Base-by-base conservation (phyloP, 2,797 vertebrate genomes). In the Orestias chungarensis region DNA sequence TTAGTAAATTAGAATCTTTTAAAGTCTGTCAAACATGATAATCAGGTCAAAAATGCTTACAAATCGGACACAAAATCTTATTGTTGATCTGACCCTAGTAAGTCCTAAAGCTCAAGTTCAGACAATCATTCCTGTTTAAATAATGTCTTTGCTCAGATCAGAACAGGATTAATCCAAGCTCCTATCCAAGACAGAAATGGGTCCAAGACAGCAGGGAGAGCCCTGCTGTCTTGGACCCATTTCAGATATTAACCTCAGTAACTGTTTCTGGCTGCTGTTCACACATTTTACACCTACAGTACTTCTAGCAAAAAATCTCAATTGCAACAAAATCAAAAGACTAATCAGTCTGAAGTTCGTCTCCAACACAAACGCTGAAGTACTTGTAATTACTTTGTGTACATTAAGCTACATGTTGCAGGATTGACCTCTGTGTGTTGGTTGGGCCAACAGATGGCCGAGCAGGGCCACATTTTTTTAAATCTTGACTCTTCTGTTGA, bases 371-470 rank as follows among this genome's bases (percentile, higher is more conserved):
- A 38, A 61, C 14, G 33, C 5, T 38, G 0, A 35, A 23, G 7
- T 29, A 29, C 31, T 66, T 20, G 9, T 35, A 33, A 11, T 57
- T 0, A 31, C 29, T 55, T 15, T 23, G 7, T 0, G 17, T 27
- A 5, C 2, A 33, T 42, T 52, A 49, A 69, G 31, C 66, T 23
- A 6, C 31, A 6, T 10, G 23, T 12, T 43, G 31, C 18, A 44
- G 38, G 7, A 54, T 17, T 42, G 9, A 20, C 7, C 3, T 57
- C 4, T 65, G n/a, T 27, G 15, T 61, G n/a, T 73, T 1, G 68
- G 0, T 83, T 49, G 27, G 0, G 6, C 42, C 55, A 29, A 68
- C 83, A 90, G 89, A 79, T 6, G 89, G 82, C 47, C 62, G 59
- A 15, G 1, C 40, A 47, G 87, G 80, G 9, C 54, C 71, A 38